Conservation (phyloP, 2,113 vertebrate genomes). For the Sminthopsis crassicaudata region DNA sequence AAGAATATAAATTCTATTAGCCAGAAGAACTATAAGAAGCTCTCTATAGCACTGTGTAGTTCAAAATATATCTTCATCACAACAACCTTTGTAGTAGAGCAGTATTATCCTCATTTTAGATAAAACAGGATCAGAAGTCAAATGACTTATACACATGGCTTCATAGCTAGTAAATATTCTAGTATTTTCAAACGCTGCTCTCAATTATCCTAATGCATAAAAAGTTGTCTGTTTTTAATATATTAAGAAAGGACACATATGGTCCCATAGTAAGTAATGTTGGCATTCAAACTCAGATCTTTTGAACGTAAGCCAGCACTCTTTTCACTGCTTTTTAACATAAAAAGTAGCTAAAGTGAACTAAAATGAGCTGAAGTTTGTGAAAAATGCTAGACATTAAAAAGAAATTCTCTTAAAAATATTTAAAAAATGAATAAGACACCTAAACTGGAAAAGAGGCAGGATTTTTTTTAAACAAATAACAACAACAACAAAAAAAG, state of each 20-base stretch:
- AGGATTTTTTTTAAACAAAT: not conserved
- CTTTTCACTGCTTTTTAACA: not conserved
- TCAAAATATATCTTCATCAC: not conserved
- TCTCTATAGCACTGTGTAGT: not conserved
- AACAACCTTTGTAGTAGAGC: not conserved
- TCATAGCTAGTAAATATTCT: not conserved
- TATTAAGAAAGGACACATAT: not conserved
- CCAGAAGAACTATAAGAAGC: not conserved
- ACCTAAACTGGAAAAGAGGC: not conserved
- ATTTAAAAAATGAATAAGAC: not conserved
- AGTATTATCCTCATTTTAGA: not conserved
- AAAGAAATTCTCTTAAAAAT: not conserved
- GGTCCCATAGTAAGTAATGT: not conserved
- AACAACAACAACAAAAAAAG: not conserved
- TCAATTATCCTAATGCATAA: not conserved
- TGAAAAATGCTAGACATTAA: conserved; percentile 21
- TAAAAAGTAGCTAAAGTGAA: not conserved
- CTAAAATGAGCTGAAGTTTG: conserved; percentile 1
- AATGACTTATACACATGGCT: not conserved
- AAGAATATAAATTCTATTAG: not conserved
- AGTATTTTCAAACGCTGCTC: not conserved
- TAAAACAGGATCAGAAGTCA: not conserved
- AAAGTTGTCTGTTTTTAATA: not conserved
- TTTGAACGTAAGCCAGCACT: not conserved
- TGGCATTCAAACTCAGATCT: not conserved